These are phyloP conservation scores for Oreochromis niloticus DNA, from an alignment of 2,113 vertebrate species.

Conservation along the genomic window DNA sequence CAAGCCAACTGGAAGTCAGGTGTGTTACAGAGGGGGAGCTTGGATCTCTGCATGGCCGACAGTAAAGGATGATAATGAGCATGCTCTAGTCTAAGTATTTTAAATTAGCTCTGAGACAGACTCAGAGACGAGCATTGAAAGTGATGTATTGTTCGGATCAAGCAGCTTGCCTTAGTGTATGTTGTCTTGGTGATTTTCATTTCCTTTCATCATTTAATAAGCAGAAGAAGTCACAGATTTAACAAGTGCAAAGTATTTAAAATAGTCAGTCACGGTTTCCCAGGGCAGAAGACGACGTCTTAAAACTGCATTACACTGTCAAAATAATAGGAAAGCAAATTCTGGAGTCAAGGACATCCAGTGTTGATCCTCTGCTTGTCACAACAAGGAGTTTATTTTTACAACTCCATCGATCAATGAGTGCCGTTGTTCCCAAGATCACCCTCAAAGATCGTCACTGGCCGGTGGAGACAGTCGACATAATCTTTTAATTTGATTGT, in stretches of 20 bases:
- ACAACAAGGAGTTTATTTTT: constrained; percentile 25
- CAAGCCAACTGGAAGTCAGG: neutral
- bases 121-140: neutral
- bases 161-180: neutral
- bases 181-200: neutral
- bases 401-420: constrained; percentile 26
- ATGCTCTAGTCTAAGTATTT: neutral
- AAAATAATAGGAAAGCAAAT: neutral
- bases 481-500: constrained; percentile 17
- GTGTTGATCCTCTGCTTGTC: neutral
- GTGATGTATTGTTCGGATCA: neutral
- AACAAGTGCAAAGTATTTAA: neutral
- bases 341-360: neutral
- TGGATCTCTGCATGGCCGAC: neutral
- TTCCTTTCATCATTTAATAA: neutral
- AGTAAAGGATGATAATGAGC: neutral
- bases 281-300: neutral
- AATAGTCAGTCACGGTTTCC: fast-evolving
- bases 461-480: neutral
- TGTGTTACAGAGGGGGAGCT: neutral
- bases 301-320: neutral
- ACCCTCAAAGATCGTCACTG: neutral
- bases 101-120: neutral
- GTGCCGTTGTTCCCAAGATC: constrained; percentile 27
- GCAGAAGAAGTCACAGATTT: neutral